Evolutionary conservation across 2,888 invertebrate species (phyloP).

Genomic region (Lumbricus terrestris): DNA sequence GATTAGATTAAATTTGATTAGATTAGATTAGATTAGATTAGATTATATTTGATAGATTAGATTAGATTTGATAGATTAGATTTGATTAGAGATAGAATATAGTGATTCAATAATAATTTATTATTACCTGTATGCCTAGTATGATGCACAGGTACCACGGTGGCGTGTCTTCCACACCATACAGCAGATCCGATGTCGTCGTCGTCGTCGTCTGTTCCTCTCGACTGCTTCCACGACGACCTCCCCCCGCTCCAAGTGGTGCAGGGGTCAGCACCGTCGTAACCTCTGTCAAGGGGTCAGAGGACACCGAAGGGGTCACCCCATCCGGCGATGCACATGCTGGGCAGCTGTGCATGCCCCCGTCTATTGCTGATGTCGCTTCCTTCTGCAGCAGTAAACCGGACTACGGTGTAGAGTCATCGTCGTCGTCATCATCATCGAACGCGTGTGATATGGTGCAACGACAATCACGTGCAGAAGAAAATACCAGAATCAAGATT

Average conservation of each 20-base stretch:
- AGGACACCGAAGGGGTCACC: background rate
- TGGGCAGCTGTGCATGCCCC: background rate
- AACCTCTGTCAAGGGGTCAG: background rate
- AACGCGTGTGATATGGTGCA: background rate
- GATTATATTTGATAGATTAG: too few species aligned
- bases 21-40: background rate
- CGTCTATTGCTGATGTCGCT: background rate
- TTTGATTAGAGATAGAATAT: too few species aligned
- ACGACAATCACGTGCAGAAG: background rate
- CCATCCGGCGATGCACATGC: background rate
- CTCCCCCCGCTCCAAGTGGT: background rate
- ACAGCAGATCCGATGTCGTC: conserved; percentile 60
- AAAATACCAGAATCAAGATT: background rate
- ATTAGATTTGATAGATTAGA: too few species aligned
- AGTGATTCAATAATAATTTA: too few species aligned
- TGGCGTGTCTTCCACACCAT: conserved; percentile 77
- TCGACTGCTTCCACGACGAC: background rate
- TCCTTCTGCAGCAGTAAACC: background rate
- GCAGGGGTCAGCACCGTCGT: background rate
- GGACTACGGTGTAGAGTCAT: background rate
- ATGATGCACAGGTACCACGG: conserved; percentile 82
- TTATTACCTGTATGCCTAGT: conserved; percentile 78
- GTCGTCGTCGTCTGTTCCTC: background rate
- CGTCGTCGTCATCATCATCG: background rate
- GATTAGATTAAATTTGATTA: too few species aligned